These are phyloP conservation scores for Muraenolepis orangiensis DNA, from an alignment of 2,797 vertebrate species.

Conservation along the genomic window DNA sequence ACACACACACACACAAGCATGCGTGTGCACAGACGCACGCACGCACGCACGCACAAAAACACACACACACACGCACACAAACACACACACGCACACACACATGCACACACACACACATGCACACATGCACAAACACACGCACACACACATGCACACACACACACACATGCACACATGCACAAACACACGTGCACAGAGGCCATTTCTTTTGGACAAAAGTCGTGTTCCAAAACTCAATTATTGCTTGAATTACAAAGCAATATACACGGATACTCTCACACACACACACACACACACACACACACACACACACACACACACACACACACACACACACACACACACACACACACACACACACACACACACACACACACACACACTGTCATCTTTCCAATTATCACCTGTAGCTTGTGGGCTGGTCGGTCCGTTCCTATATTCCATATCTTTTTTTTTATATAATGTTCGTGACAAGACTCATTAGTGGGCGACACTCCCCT, in stretches of 20 bases:
- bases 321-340: background rate
- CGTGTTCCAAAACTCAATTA: conserved; percentile 1
- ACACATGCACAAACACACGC: too few relatives aligned
- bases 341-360: background rate
- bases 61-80: too few relatives aligned
- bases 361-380: background rate
- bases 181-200: background rate
- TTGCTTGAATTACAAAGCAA: background rate
- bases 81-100: too few relatives aligned
- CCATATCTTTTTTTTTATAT: background rate
- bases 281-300: background rate
- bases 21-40: too few relatives aligned
- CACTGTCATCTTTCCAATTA: conserved; percentile 7
- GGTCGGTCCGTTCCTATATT: background rate
- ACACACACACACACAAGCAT: background rate
- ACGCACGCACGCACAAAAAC: too few relatives aligned
- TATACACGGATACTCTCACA: background rate
- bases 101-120: too few relatives aligned
- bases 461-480: background rate
- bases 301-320: background rate
- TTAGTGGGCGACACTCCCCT: background rate
- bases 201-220: background rate
- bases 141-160: too few relatives aligned
- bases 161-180: background rate
- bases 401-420: background rate